These are phyloP conservation scores for Pseudanteris insignis DNA, from an alignment of 2,888 invertebrate species.

Conservation along the genomic window DNA sequence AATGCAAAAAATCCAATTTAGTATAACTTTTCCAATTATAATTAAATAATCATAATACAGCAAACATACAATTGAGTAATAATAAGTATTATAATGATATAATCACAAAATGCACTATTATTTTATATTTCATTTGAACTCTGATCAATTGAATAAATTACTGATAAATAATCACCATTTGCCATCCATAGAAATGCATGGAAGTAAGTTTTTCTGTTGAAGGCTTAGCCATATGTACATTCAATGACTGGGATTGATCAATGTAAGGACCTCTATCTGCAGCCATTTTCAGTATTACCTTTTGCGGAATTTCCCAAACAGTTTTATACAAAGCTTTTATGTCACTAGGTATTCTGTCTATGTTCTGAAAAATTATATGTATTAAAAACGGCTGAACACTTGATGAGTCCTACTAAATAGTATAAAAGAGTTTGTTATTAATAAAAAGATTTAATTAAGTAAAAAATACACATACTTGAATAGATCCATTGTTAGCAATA, in stretches of 20 bases:
- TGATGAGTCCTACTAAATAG: too few relatives aligned
- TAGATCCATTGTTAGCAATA: slow-evolving; percentile 90
- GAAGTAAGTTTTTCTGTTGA: slow-evolving; percentile 93
- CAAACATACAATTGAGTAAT: too few relatives aligned
- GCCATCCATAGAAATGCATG: slow-evolving; percentile 99
- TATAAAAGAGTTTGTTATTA: too few relatives aligned
- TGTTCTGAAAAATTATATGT: slow-evolving; percentile 73
- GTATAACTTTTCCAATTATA: too few relatives aligned
- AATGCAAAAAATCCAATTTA: too few relatives aligned
- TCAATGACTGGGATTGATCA: slow-evolving; percentile 98
- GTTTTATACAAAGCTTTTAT: slow-evolving; percentile 92
- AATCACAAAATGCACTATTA: background rate
- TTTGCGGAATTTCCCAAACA: slow-evolving; percentile 97
- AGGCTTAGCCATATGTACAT: slow-evolving; percentile 95
- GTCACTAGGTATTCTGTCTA: slow-evolving; percentile 84
- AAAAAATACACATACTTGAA: slow-evolving; percentile 75
- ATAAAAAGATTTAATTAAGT: slow-evolving; percentile 4
- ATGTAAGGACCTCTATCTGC: slow-evolving; percentile 98
- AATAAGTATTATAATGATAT: too few relatives aligned
- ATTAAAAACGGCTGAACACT: too few relatives aligned
- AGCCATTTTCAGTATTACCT: slow-evolving; percentile 93
- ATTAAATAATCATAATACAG: too few relatives aligned
- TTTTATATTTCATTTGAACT: background rate
- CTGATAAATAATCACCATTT: slow-evolving; percentile 71
- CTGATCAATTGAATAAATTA: too few relatives aligned